phyloP scores from a whole-genome alignment of 2,888 invertebrate genomes.

The Lacanobia oleracea region DNA sequence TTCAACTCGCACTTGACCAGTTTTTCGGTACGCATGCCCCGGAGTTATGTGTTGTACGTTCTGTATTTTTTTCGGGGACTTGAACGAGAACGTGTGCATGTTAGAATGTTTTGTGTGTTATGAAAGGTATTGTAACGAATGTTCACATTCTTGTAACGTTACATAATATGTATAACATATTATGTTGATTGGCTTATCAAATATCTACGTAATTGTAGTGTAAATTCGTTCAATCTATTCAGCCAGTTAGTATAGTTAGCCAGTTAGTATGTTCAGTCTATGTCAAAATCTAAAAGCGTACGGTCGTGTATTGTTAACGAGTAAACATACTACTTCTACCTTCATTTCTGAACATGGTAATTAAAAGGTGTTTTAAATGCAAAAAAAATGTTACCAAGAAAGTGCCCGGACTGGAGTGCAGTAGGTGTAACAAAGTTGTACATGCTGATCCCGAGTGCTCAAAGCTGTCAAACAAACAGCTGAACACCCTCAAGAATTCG shows the following conservation, averaged over 20 bases:
- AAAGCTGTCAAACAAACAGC: background rate
- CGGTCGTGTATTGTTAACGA: background rate
- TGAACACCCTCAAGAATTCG: background rate
- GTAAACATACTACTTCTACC: background rate
- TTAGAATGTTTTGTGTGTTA: conserved; percentile 21
- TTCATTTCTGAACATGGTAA: background rate
- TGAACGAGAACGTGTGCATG: background rate
- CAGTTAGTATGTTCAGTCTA: too few species aligned
- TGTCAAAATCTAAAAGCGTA: background rate
- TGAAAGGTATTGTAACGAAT: conserved; percentile 11
- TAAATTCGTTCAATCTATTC: too few species aligned
- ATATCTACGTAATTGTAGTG: background rate
- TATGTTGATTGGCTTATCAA: background rate
- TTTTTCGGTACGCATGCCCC: conserved; percentile 43
- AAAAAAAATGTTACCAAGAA: conserved; percentile 1
- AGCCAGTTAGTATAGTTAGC: too few species aligned
- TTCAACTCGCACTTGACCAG: background rate
- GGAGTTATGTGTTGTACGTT: conserved; percentile 55
- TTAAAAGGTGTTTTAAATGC: background rate
- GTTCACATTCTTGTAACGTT: conserved; percentile 4
- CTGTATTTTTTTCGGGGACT: conserved; percentile 4
- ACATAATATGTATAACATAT: too few species aligned
- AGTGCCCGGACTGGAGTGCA: background rate
- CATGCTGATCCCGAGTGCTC: background rate
- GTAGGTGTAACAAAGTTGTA: background rate